A percentile compares a stretch with the other conserved stretches of the same genome.
Evolutionary conservation across 64 coral and sea anemone species (phyloP).

Genomic region (Stylophora pistillata): DNA sequence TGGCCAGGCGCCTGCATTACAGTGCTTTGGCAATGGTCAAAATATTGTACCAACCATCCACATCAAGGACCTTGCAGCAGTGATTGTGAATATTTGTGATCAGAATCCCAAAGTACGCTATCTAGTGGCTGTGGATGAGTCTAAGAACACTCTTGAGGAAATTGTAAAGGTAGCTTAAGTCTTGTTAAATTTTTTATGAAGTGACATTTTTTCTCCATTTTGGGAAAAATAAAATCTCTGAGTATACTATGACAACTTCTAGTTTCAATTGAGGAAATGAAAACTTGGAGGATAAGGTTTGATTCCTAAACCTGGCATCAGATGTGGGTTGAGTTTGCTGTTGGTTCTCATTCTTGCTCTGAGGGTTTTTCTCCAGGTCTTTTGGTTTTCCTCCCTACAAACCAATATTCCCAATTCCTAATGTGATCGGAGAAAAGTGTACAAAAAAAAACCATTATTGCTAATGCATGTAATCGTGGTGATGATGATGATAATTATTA

Average conservation of each 20-base stretch:
- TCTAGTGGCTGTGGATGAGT: slow-evolving; percentile 93
- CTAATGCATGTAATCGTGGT: too few relatives aligned
- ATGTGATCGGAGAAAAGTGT: too few relatives aligned
- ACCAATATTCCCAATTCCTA: too few relatives aligned
- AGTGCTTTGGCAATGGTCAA: slow-evolving; percentile 94
- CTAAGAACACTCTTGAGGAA: slow-evolving; percentile 94
- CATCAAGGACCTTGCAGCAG: slow-evolving; percentile 83
- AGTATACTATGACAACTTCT: too few relatives aligned
- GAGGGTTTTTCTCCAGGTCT: too few relatives aligned
- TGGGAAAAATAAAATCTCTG: too few relatives aligned
- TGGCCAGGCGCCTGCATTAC: slow-evolving; percentile 82
- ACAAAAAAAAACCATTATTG: too few relatives aligned
- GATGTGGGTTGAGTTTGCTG: neutral
- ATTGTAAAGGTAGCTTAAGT: slow-evolving; percentile 79
- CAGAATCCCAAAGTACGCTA: slow-evolving; percentile 95
- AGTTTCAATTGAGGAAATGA: too few relatives aligned
- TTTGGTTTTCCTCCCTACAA: too few relatives aligned
- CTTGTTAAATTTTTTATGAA: neutral
- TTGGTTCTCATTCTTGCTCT: neutral
- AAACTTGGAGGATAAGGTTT: neutral
- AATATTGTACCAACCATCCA: slow-evolving; percentile 98
- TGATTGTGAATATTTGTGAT: slow-evolving; percentile 95
- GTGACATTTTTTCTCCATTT: neutral
- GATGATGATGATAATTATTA: too few relatives aligned
- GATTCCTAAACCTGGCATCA: neutral